Evolutionary conservation across 2,113 vertebrate species (phyloP).

Genomic region (Capra hircus): DNA sequence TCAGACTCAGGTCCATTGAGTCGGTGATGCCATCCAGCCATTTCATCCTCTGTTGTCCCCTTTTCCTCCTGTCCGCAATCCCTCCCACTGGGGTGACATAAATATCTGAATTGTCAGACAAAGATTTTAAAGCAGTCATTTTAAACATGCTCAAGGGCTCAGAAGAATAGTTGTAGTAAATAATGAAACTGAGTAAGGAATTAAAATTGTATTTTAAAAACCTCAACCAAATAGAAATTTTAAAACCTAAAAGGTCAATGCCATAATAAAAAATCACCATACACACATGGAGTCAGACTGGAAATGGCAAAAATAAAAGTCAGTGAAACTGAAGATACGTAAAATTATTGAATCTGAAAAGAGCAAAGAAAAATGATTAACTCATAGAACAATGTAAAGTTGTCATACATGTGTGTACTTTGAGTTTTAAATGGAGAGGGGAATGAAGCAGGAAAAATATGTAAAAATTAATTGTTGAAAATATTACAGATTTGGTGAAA

Average conservation of each 20-base stretch:
- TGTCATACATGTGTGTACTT: neutral
- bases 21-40: too few relatives aligned
- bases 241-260: neutral
- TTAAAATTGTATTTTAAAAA: neutral
- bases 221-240: neutral
- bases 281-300: neutral
- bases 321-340: neutral
- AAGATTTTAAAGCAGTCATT: neutral
- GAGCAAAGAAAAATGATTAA: neutral
- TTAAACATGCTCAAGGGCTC: neutral
- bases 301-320: neutral
- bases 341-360: neutral
- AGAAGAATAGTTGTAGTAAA: neutral
- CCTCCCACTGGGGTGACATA: neutral
- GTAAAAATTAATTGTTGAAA: neutral
- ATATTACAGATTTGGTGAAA: neutral
- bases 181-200: neutral
- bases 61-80: too few relatives aligned
- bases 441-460: neutral
- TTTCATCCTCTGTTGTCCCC: too few relatives aligned
- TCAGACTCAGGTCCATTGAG: too few relatives aligned
- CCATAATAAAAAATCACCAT: neutral
- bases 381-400: neutral
- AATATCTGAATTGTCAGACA: neutral
- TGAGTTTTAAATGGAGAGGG: neutral